Percentiles rank a stretch among this genome's conserved stretches.
These are phyloP conservation scores for Onthophagus sagittarius DNA, from an alignment of 2,888 invertebrate species.

Conservation along the genomic window DNA sequence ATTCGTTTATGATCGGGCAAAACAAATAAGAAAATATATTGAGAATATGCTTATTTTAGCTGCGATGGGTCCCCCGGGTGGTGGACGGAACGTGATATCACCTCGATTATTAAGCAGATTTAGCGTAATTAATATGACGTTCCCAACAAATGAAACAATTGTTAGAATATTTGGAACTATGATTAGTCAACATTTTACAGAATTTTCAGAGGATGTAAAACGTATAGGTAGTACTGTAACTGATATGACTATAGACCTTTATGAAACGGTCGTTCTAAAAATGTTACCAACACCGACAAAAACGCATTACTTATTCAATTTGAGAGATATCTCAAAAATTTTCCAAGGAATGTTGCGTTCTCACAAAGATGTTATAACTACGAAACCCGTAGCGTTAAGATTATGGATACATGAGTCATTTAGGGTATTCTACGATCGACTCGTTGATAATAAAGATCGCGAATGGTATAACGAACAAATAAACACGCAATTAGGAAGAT, in stretches of 20 bases:
- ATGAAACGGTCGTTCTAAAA: slow-evolving; percentile 65
- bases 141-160: slow-evolving; percentile 76
- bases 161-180: slow-evolving; percentile 79
- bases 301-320: slow-evolving; percentile 86
- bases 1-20: slow-evolving; percentile 83
- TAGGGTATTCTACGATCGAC: slow-evolving; percentile 78
- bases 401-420: slow-evolving; percentile 86
- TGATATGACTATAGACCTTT: slow-evolving; percentile 71
- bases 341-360: slow-evolving; percentile 78
- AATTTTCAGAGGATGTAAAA: slow-evolving; percentile 78
- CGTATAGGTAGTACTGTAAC: slow-evolving; percentile 65
- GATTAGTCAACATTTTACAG: slow-evolving; percentile 71
- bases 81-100: slow-evolving; percentile 77
- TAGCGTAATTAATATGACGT: slow-evolving; percentile 72
- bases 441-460: slow-evolving; percentile 74
- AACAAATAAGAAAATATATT: slow-evolving; percentile 73
- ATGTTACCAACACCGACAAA: slow-evolving; percentile 86
- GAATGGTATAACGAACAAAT: slow-evolving; percentile 72
- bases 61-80: slow-evolving; percentile 85
- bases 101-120: slow-evolving; percentile 75
- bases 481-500: slow-evolving; percentile 69
- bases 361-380: slow-evolving; percentile 73
- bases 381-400: slow-evolving; percentile 64
- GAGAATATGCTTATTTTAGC: slow-evolving; percentile 75
- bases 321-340: slow-evolving; percentile 83